These are phyloP conservation scores for Eulacestoma nigropectus DNA, from an alignment of 2,113 vertebrate species.

Conservation along the genomic window DNA sequence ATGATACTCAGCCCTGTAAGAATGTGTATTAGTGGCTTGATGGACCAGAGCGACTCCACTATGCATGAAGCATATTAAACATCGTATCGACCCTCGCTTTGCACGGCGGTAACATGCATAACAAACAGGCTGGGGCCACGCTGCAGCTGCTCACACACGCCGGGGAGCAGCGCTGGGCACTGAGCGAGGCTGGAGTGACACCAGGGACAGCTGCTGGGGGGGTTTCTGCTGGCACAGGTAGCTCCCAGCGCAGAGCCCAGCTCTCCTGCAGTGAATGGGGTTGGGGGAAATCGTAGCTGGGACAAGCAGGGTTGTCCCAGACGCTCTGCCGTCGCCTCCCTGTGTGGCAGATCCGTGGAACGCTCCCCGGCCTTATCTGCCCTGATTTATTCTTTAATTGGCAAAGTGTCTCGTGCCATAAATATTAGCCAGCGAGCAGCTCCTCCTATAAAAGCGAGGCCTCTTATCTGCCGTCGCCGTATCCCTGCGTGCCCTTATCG, in stretches of 20 bases:
- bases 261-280: accelerated
- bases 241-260: background rate
- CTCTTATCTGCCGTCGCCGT: background rate
- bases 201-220: background rate
- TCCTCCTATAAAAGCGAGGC: background rate
- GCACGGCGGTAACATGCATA: accelerated
- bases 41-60: background rate
- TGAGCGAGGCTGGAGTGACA: background rate
- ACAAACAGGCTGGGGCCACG: background rate
- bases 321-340: accelerated
- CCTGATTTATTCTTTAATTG: background rate
- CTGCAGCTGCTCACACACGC: background rate
- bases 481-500: background rate
- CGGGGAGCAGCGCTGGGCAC: background rate
- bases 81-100: background rate
- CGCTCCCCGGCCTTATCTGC: background rate
- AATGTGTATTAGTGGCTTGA: background rate
- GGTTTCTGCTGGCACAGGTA: background rate
- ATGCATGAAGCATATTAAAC: slow-evolving; percentile 12
- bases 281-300: accelerated
- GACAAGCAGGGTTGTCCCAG: accelerated
- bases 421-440: background rate
- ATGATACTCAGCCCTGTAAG: background rate
- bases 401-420: background rate
- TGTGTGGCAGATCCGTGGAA: accelerated